These are phyloP conservation scores for Phalera bucephala DNA, from an alignment of 2,888 invertebrate species.

Conservation along the genomic window DNA sequence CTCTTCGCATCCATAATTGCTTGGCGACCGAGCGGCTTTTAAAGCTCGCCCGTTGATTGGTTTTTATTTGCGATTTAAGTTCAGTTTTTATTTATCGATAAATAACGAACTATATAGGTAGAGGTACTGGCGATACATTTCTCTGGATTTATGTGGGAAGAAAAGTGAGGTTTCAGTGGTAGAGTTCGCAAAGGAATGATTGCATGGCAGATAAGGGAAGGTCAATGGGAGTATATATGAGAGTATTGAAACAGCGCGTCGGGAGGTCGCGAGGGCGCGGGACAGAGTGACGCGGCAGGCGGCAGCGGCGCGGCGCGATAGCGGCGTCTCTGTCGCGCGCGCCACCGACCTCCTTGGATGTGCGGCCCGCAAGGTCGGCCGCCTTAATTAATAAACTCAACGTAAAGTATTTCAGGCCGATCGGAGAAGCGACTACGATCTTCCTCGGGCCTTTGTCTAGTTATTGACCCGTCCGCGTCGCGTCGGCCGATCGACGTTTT, in stretches of 20 bases:
- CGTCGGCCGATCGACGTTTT: constrained; percentile 54
- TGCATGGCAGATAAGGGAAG: constrained; percentile 75
- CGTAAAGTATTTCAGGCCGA: constrained; percentile 82
- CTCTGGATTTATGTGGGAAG: constrained; percentile 5
- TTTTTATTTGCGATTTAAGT: constrained; percentile 46
- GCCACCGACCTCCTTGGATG: constrained; percentile 79
- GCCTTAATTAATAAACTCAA: constrained; percentile 83
- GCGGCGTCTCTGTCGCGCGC: constrained; percentile 56
- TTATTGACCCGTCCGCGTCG: constrained; percentile 72
- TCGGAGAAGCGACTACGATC: constrained; percentile 76
- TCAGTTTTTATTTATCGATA: constrained; percentile 26
- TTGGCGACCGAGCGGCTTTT: constrained; percentile 71
- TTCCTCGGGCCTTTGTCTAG: constrained; percentile 78
- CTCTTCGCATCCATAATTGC: constrained; percentile 80
- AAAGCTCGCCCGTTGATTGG: constrained; percentile 64
- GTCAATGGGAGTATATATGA: constrained; percentile 77
- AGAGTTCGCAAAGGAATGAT: constrained; percentile 51
- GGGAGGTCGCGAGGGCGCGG: constrained; percentile 47
- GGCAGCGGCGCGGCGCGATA: constrained; percentile 24
- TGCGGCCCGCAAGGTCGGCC: constrained; percentile 80
- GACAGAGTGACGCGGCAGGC: constrained; percentile 20
- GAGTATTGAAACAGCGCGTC: constrained; percentile 58
- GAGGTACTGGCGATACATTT: no score
- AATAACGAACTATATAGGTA: constrained; percentile 16
- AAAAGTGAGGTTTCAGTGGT: constrained; percentile 7